Evolutionary conservation across 2,888 invertebrate genomes (phyloP).

Genomic region (Ditula angustiorana): DNA sequence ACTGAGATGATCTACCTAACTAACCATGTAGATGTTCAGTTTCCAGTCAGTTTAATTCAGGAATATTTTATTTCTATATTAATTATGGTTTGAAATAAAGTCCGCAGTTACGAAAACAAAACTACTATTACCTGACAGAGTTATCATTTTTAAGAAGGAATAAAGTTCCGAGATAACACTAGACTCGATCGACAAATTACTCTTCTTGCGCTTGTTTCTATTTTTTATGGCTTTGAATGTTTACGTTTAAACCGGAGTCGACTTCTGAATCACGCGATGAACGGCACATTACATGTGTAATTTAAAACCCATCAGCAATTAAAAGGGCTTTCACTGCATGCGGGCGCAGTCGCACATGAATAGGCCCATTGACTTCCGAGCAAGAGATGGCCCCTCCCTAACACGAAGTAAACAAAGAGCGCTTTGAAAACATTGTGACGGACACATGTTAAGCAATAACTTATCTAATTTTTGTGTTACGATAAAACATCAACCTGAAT

Average conservation of each 20-base stretch:
- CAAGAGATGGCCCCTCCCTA: constrained; percentile 19
- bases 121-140: no score
- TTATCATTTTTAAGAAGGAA: no score
- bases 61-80: no score
- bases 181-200: no score
- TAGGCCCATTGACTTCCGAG: constrained; percentile 47
- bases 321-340: constrained; percentile 48
- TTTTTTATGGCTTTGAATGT: constrained; percentile 11
- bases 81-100: no score
- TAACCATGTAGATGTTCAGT: no score
- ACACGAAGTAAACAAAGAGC: constrained; percentile 35
- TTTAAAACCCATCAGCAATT: constrained; percentile 58
- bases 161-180: no score
- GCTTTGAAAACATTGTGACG: constrained; percentile 42
- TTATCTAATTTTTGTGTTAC: constrained; percentile 3
- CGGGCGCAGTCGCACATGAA: constrained; percentile 61
- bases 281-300: constrained; percentile 45
- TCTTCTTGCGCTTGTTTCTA: background rate
- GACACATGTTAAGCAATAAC: constrained; percentile 33
- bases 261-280: constrained; percentile 28
- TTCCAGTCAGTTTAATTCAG: no score
- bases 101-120: no score
- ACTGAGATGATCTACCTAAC: no score
- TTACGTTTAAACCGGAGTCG: constrained; percentile 24
- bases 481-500: constrained; percentile 2